Percentiles rank a stretch among this genome's conserved stretches.
Evolutionary conservation across 2,113 vertebrate genomes (phyloP).

Genomic region (Apodemus sylvaticus): DNA sequence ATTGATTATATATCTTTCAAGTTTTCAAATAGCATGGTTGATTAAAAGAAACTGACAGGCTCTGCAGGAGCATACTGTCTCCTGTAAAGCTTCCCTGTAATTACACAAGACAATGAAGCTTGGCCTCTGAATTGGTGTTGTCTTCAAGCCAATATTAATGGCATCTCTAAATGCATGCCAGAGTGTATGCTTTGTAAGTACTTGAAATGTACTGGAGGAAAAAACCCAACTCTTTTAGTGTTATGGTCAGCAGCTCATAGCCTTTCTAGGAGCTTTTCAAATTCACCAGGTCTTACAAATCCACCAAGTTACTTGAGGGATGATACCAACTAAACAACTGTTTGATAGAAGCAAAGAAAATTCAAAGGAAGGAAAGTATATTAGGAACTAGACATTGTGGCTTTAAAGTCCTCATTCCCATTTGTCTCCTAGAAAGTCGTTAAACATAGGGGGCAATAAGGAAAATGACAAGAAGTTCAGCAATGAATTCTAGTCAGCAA

Average conservation of each 20-base stretch:
- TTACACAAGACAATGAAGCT: slow-evolving; percentile 78
- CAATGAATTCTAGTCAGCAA: background rate
- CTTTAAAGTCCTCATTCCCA: background rate
- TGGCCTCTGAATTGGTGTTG: background rate
- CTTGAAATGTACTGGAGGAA: background rate
- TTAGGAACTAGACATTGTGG: background rate
- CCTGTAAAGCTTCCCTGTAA: slow-evolving; percentile 85
- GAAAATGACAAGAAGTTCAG: background rate
- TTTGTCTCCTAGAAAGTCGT: background rate
- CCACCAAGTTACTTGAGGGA: background rate
- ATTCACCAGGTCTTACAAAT: background rate
- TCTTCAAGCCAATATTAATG: background rate
- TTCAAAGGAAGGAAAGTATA: background rate
- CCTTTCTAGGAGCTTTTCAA: background rate
- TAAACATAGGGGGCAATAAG: background rate
- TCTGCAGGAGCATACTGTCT: slow-evolving; percentile 83
- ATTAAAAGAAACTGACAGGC: slow-evolving; percentile 89
- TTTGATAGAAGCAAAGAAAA: background rate
- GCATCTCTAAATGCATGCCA: background rate
- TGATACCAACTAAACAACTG: background rate
- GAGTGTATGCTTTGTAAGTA: background rate
- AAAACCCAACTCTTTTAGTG: background rate
- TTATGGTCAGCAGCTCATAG: background rate
- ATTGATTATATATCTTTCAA: slow-evolving; percentile 71
- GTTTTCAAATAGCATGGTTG: slow-evolving; percentile 86